These are phyloP conservation scores for Steinernema hermaphroditum DNA, from an alignment of 2,888 invertebrate genomes.

Conservation along the genomic window DNA sequence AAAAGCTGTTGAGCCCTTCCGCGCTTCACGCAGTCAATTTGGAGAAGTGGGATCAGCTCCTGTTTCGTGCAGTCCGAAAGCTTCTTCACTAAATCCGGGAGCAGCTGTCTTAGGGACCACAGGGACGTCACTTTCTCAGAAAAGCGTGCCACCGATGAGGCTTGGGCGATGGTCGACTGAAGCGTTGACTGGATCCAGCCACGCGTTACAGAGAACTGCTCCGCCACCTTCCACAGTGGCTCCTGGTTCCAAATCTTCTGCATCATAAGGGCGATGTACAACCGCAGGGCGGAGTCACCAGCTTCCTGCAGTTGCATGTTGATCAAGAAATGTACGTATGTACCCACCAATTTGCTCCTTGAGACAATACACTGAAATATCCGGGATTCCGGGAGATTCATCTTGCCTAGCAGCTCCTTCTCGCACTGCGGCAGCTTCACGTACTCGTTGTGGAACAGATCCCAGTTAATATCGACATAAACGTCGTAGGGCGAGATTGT, in stretches of 20 bases:
- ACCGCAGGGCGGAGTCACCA: conserved; percentile 74
- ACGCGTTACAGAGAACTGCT: conserved; percentile 73
- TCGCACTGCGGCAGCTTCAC: conserved; percentile 74
- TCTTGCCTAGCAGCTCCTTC: conserved; percentile 75
- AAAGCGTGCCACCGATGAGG: conserved; percentile 78
- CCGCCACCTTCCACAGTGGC: conserved; percentile 72
- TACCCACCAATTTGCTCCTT: conserved; percentile 45
- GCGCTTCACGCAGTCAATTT: conserved; percentile 85
- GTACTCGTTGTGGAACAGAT: conserved; percentile 68
- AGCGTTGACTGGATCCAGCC: conserved; percentile 81
- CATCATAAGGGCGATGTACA: conserved; percentile 84
- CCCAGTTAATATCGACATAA: conserved; percentile 51
- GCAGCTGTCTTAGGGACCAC: conserved; percentile 80
- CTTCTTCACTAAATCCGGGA: conserved; percentile 75
- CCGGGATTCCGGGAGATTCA: conserved; percentile 80
- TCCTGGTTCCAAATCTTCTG: conserved; percentile 73
- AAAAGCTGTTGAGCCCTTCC: conserved; percentile 83
- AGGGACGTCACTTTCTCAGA: conserved; percentile 79
- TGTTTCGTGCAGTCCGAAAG: conserved; percentile 81
- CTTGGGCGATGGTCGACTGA: conserved; percentile 76
- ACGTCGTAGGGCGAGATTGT: conserved; percentile 80
- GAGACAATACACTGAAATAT: conserved; percentile 74
- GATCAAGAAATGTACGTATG: conserved; percentile 69
- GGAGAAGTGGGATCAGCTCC: conserved; percentile 81
- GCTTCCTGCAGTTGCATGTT: conserved; percentile 37